Evolutionary conservation across 1,140 invertebrate genomes (phyloP), one percentile per base, ranked within the genome.

Genomic region (Pemphigus obesinymphae): DNA sequence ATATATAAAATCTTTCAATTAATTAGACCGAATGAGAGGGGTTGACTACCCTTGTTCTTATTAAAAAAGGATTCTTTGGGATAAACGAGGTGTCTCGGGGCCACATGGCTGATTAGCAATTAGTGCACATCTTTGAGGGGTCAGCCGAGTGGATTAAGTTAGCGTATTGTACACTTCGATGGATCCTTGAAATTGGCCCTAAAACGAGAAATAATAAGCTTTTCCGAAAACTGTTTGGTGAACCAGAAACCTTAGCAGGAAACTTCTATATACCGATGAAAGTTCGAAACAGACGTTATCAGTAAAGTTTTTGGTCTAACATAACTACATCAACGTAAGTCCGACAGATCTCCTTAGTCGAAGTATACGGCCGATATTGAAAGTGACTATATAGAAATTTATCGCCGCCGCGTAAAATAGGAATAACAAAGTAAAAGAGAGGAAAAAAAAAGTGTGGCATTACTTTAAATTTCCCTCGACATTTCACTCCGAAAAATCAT

Each of bases 401-500:
- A 70, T 70, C 68, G 68, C 23, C 0, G 3, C 7, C 40, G 15
- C 6, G 40, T 43, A 45, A 70, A 45, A 45, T 70, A 75, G 31
- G 26, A 75, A 73, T 31, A 73, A 48, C 29, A 31, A 73, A 73
- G 29, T 50, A 50, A 73, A 50, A 26, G 1, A 48, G 8, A 72
- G 13, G 11, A 50, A 73, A 75, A 17, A 75, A 29, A 75, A 75
- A n/a, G n/a, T 13, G 31, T 13, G 72, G 48, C 48, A 50, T 75
- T 75, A 50, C 45, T 75, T 75, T 75, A 75, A 75, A 75, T 75
- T 75, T 75, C 45, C 72, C 72, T 53, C 48, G 72, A 53, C 72
- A 37, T 75, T 53, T 48, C 72, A 75, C 20, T 6, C 29, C 29
- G 45, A 61, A 58, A 78, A 78, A 58, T 78, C 75, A 78, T 78